phyloP scores from a whole-genome alignment of 2,113 vertebrate species.

The Pelvicachromis taeniatus region DNA sequence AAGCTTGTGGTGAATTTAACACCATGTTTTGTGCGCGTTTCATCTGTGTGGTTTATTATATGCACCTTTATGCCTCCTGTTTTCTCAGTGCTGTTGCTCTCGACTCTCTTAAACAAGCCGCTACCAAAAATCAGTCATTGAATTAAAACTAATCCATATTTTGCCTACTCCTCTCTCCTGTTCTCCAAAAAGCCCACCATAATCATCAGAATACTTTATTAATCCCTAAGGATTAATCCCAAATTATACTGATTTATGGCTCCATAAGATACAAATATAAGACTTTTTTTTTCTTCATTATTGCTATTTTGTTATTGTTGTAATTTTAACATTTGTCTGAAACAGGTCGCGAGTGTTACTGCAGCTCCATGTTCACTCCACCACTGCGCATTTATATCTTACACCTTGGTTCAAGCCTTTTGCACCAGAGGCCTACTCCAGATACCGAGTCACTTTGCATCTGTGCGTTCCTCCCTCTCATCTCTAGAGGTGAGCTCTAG shows the following conservation, averaged over 20 bases:
- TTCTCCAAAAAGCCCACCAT: background rate
- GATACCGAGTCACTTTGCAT: background rate
- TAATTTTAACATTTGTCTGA: background rate
- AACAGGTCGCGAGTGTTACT: background rate
- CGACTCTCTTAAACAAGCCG: background rate
- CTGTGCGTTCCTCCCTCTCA: background rate
- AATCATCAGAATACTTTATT: background rate
- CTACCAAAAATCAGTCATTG: background rate
- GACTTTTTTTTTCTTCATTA: rapidly evolving
- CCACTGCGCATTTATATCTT: background rate
- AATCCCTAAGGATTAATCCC: too few species aligned
- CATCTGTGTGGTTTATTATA: background rate
- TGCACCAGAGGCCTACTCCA: constrained; percentile 6
- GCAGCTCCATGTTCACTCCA: background rate
- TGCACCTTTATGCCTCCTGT: background rate
- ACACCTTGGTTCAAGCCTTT: background rate
- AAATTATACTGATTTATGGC: background rate
- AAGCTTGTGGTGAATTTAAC: background rate
- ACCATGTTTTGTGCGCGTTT: background rate
- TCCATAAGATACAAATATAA: background rate
- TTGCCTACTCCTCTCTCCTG: background rate
- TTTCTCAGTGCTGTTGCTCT: background rate
- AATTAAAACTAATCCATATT: background rate
- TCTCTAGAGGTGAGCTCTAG: constrained; percentile 77
- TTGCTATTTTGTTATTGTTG: background rate